These are phyloP conservation scores for Sander lucioperca DNA, from an alignment of 2,113 vertebrate species.

Conservation along the genomic window DNA sequence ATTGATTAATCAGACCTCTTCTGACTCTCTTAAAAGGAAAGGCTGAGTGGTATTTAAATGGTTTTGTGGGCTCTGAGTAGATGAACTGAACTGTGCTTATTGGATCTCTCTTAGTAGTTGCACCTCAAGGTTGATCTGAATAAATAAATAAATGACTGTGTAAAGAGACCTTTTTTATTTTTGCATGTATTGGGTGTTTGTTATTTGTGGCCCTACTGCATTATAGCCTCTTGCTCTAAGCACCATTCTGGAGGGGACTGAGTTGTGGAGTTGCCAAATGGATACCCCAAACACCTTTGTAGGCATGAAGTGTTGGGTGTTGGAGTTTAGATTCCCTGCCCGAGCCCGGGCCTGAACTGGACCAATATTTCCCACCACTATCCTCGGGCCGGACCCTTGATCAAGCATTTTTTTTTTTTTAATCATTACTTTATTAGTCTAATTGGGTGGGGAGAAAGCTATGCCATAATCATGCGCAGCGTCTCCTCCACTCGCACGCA, in stretches of 20 bases:
- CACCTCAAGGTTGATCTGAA: background rate
- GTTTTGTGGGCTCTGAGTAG: background rate
- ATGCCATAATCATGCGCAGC: no score
- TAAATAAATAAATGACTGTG: background rate
- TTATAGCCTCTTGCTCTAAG: background rate
- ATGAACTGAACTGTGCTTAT: background rate
- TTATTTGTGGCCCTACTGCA: background rate
- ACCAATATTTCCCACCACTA: no score
- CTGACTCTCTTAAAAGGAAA: constrained; percentile 8
- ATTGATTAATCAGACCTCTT: constrained; percentile 38
- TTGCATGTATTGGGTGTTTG: background rate
- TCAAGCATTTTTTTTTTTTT: no score
- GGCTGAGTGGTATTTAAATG: background rate
- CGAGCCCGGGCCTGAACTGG: no score
- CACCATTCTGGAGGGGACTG: background rate
- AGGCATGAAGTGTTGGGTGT: no score
- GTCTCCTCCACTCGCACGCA: no score
- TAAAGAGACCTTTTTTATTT: background rate
- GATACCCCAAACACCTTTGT: background rate
- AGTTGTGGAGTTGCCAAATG: background rate
- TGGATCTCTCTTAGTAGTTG: background rate
- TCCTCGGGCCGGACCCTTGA: no score
- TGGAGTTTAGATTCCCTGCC: no score
- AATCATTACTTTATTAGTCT: no score
- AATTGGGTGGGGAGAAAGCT: no score